Conservation (phyloP, 2,113 vertebrate genomes). For the Thunnus maccoyii region DNA sequence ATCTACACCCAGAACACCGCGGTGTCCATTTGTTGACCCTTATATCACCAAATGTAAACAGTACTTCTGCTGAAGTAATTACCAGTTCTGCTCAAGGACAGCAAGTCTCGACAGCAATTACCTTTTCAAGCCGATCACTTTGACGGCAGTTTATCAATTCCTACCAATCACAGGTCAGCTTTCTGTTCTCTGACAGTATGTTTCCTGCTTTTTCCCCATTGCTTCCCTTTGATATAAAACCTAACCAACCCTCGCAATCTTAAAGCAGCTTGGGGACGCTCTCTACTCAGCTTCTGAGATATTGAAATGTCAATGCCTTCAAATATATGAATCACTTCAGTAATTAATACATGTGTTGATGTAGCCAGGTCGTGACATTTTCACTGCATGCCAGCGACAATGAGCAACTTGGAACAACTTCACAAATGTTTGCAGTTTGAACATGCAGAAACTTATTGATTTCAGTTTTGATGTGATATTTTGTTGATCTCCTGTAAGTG, state of each 20-base stretch:
- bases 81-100: conserved; percentile 49
- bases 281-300: conserved; percentile 4
- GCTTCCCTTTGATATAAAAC: not conserved
- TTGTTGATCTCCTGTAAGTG: conserved; percentile 46
- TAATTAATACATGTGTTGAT: conserved; percentile 49
- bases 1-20: not conserved
- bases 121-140: conserved; percentile 8
- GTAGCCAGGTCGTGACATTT: conserved; percentile 47
- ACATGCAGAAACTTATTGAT: conserved; percentile 25
- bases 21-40: conserved; percentile 10
- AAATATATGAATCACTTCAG: conserved; percentile 36
- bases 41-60: not conserved
- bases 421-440: conserved; percentile 1
- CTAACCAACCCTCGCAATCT: not conserved
- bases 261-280: not conserved
- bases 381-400: conserved; percentile 12
- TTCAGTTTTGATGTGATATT: conserved; percentile 40
- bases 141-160: conserved; percentile 42
- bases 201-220: not conserved
- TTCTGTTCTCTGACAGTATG: not conserved
- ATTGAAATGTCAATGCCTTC: conserved; percentile 33
- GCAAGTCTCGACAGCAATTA: conserved; percentile 19
- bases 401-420: conserved; percentile 26
- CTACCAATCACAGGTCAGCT: conserved; percentile 31
- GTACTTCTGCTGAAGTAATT: conserved; percentile 21